These are phyloP conservation scores for Pterostichus niger DNA, from an alignment of 2,888 invertebrate species.

Conservation along the genomic window DNA sequence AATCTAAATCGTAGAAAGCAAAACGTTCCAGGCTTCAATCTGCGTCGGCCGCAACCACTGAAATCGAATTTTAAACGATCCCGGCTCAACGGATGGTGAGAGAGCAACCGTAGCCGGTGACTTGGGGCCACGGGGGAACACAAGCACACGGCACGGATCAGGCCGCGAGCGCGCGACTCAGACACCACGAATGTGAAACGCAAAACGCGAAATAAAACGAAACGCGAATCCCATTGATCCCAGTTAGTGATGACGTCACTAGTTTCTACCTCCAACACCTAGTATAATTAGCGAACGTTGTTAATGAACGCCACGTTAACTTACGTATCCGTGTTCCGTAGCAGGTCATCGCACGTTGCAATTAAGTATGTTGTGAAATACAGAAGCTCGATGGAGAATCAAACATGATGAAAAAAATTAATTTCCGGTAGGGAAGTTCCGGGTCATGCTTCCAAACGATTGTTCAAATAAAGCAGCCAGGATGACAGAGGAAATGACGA, in stretches of 20 bases:
- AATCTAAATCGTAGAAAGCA: constrained; percentile 48
- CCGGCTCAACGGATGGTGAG: constrained; percentile 20
- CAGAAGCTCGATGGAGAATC: constrained; percentile 35
- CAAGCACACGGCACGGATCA: too few species aligned
- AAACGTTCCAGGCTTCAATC: constrained; percentile 45
- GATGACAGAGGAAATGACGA: constrained; percentile 54
- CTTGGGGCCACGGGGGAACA: constrained; percentile 27
- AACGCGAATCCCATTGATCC: constrained; percentile 3
- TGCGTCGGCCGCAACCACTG: constrained; percentile 42
- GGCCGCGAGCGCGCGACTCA: too few species aligned
- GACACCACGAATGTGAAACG: not conserved
- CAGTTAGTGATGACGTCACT: not conserved
- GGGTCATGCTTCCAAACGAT: constrained; percentile 49
- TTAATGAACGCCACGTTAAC: not conserved
- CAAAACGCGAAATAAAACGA: not conserved
- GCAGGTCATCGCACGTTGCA: not conserved
- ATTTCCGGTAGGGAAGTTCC: constrained; percentile 56
- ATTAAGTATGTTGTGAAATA: constrained; percentile 33
- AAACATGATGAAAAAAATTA: constrained; percentile 53
- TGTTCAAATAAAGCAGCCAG: constrained; percentile 56
- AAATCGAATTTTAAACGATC: constrained; percentile 61
- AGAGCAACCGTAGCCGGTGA: not conserved
- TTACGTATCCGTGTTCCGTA: too few species aligned
- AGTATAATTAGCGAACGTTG: not conserved
- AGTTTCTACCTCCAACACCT: not conserved